Conservation (phyloP, 30 jellyfish, hydroid and myxozoan species). For the Aurelia coerulea region DNA sequence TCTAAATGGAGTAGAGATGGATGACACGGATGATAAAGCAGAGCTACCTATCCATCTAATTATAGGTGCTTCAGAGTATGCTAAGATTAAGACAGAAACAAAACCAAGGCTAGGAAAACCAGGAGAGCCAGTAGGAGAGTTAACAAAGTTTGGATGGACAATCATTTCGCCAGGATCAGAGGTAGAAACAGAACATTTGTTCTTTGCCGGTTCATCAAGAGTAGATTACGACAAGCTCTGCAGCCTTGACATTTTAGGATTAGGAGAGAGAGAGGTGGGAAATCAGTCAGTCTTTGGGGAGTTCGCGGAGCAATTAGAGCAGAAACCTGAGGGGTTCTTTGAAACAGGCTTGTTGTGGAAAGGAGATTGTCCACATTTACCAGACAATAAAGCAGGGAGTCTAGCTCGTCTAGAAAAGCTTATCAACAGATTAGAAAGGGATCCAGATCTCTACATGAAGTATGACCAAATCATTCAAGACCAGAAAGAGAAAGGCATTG, state of each 20-base stretch:
- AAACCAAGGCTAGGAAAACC: slow-evolving; percentile 45
- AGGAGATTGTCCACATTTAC: slow-evolving; percentile 35
- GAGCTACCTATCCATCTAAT: slow-evolving; percentile 66
- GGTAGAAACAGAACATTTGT: slow-evolving; percentile 8
- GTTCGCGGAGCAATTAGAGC: slow-evolving; percentile 4
- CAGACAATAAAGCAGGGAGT: slow-evolving; percentile 35
- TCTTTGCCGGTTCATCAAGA: slow-evolving; percentile 1
- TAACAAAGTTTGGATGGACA: slow-evolving; percentile 43
- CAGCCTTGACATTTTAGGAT: slow-evolving; percentile 39
- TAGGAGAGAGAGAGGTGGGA: not conserved
- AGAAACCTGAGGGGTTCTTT: slow-evolving; percentile 51
- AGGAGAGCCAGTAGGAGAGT: slow-evolving; percentile 59
- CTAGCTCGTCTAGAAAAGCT: slow-evolving; percentile 43
- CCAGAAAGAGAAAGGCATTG: slow-evolving; percentile 35
- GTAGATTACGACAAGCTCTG: slow-evolving; percentile 23
- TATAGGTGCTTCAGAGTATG: slow-evolving; percentile 49
- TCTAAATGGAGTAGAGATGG: slow-evolving; percentile 48
- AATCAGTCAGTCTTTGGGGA: slow-evolving; percentile 3
- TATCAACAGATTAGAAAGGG: too few relatives aligned
- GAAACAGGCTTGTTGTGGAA: slow-evolving; percentile 80
- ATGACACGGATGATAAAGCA: slow-evolving; percentile 30
- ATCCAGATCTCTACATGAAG: slow-evolving; percentile 35
- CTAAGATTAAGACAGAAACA: slow-evolving; percentile 25
- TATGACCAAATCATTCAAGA: slow-evolving; percentile 58
- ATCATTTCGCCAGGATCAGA: slow-evolving; percentile 50